A percentile compares a stretch with the other conserved stretches of the same genome.
These are phyloP conservation scores for Anolis sagrei DNA, from an alignment of 2,113 vertebrate genomes.

Conservation along the genomic window DNA sequence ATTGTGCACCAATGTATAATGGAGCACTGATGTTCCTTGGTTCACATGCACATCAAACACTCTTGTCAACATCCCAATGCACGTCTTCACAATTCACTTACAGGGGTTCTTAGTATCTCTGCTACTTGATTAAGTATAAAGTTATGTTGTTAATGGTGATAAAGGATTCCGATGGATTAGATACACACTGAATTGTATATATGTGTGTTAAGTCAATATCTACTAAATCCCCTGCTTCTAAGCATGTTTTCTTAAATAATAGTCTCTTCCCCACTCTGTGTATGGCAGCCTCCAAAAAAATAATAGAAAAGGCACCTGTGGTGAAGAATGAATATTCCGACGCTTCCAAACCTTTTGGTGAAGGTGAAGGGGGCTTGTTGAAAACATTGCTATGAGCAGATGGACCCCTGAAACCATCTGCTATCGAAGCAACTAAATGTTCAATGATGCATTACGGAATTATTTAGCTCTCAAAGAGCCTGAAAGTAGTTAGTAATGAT, in stretches of 20 bases:
- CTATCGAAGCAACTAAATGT: slow-evolving; percentile 88
- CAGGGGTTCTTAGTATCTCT: too few species aligned
- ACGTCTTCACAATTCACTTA: too few species aligned
- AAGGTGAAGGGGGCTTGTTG: slow-evolving; percentile 93
- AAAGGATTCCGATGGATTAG: background rate
- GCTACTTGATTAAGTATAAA: too few species aligned
- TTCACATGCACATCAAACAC: too few species aligned
- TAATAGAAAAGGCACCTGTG: slow-evolving; percentile 72
- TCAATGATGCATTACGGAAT: slow-evolving; percentile 93
- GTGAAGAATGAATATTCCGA: slow-evolving; percentile 82
- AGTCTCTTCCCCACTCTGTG: slow-evolving; percentile 38
- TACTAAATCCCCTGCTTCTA: slow-evolving; percentile 37
- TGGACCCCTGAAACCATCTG: slow-evolving; percentile 94
- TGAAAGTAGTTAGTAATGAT: slow-evolving; percentile 91
- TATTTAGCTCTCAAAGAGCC: slow-evolving; percentile 94
- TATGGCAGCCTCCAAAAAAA: slow-evolving; percentile 49
- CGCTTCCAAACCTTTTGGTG: slow-evolving; percentile 82
- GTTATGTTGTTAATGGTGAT: too few species aligned
- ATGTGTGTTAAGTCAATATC: slow-evolving; percentile 45
- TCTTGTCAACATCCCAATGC: too few species aligned
- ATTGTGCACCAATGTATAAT: too few species aligned
- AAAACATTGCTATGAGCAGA: slow-evolving; percentile 92
- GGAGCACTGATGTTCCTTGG: too few species aligned
- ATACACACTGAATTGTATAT: background rate
- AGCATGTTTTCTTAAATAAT: slow-evolving; percentile 27